Conservation (phyloP, 2,888 invertebrate species). For the Anarsia innoxiella region DNA sequence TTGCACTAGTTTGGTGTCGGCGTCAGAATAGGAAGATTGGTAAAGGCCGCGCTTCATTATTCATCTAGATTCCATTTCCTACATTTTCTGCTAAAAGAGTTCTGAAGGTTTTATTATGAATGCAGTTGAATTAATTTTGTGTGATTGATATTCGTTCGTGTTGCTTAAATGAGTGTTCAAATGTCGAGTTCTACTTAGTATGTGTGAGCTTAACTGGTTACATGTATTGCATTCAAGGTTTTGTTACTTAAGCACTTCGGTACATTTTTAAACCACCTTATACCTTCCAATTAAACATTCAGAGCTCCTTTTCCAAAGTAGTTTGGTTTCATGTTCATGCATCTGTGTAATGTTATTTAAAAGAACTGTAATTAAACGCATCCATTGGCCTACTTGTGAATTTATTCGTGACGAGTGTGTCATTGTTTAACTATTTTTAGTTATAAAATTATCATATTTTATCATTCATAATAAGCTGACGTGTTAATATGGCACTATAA, state of each 20-base stretch:
- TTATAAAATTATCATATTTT: too few species aligned
- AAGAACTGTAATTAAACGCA: conserved; percentile 12
- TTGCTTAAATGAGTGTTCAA: too few species aligned
- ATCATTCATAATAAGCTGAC: too few species aligned
- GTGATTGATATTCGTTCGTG: too few species aligned
- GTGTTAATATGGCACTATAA: too few species aligned
- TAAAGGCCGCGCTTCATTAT: conserved; percentile 9
- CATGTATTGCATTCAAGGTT: too few species aligned
- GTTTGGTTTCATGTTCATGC: conserved; percentile 4
- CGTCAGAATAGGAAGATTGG: conserved; percentile 32
- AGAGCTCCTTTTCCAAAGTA: conserved; percentile 3
- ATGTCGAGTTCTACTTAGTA: too few species aligned
- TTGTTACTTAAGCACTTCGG: too few species aligned
- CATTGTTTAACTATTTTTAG: conserved; percentile 10
- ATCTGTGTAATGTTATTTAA: conserved; percentile 10
- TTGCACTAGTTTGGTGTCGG: conserved; percentile 36
- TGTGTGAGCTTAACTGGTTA: too few species aligned
- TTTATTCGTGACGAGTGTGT: conserved; percentile 12
- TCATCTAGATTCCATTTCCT: conserved; percentile 6
- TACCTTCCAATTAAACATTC: background rate
- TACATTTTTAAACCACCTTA: too few species aligned
- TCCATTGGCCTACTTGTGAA: conserved; percentile 15
- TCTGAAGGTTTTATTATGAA: conserved; percentile 6
- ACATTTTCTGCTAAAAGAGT: conserved; percentile 4
- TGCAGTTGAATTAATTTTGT: too few species aligned